Evolutionary conservation across 2,888 invertebrate species (phyloP).

Genomic region (Campoplex nolae): DNA sequence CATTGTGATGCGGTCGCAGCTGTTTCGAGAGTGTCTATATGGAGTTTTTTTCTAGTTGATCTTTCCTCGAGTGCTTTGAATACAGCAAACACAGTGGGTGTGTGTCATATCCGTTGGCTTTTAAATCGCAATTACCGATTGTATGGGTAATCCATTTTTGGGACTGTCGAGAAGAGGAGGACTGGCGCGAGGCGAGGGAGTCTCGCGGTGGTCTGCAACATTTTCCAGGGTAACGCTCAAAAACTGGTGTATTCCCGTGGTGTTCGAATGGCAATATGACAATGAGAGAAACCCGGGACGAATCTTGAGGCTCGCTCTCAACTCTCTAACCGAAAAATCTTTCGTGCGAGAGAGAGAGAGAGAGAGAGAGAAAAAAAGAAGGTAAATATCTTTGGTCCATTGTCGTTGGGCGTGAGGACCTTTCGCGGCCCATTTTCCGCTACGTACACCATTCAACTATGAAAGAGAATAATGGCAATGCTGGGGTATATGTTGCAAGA

Average conservation of each 20-base stretch:
- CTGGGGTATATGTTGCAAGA: slow-evolving; percentile 19
- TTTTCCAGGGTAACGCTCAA: slow-evolving; percentile 70
- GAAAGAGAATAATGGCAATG: slow-evolving; percentile 66
- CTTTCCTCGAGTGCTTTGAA: slow-evolving; percentile 41
- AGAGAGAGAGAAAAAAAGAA: slow-evolving; percentile 6
- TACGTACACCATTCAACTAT: slow-evolving; percentile 72
- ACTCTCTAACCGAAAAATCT: slow-evolving; percentile 15
- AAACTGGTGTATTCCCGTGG: slow-evolving; percentile 69
- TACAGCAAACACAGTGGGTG: slow-evolving; percentile 45
- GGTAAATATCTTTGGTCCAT: slow-evolving; percentile 64
- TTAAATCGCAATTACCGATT: slow-evolving; percentile 72
- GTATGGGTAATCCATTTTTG: slow-evolving; percentile 48
- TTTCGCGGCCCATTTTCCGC: slow-evolving; percentile 75
- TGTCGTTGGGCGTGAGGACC: slow-evolving; percentile 77
- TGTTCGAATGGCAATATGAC: slow-evolving; percentile 49
- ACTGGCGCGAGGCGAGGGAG: slow-evolving; percentile 55
- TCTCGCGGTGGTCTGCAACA: slow-evolving; percentile 24
- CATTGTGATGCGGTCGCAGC: slow-evolving; percentile 71
- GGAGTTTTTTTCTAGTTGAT: slow-evolving; percentile 32
- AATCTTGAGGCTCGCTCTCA: slow-evolving; percentile 51
- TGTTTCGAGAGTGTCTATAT: slow-evolving; percentile 53
- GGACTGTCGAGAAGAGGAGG: background rate
- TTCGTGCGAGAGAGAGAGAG: background rate
- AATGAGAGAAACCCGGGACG: slow-evolving; percentile 65
- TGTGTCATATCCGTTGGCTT: slow-evolving; percentile 65